Conservation (phyloP, 2,113 vertebrate genomes). For the Columbina picui region DNA sequence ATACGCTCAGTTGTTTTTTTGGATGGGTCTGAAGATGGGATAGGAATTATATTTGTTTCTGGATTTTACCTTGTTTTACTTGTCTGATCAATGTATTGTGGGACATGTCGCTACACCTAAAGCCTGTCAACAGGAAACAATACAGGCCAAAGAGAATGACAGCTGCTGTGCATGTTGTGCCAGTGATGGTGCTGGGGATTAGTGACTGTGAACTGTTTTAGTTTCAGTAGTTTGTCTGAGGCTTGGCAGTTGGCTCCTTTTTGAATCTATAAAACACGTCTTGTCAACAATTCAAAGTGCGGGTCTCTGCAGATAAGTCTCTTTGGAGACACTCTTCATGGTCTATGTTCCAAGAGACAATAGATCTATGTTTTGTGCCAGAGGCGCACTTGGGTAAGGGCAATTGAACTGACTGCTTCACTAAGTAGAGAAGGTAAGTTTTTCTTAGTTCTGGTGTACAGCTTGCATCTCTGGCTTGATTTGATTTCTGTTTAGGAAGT, state of each 20-base stretch:
- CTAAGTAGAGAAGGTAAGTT: neutral
- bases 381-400: neutral
- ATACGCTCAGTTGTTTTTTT: neutral
- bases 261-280: neutral
- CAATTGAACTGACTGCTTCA: neutral
- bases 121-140: neutral
- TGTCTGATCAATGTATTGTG: neutral
- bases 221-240: neutral
- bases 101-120: neutral
- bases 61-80: neutral
- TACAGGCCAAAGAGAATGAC: neutral
- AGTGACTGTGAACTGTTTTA: neutral
- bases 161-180: rapidly evolving
- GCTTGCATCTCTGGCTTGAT: neutral
- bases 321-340: neutral
- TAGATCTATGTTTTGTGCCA: neutral
- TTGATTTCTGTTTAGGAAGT: constrained; percentile 7
- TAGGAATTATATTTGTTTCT: neutral
- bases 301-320: neutral
- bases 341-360: neutral
- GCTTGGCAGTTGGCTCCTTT: neutral
- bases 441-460: neutral
- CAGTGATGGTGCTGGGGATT: neutral
- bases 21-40: neutral
- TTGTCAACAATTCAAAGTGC: neutral